phyloP scores from a whole-genome alignment of 1,140 invertebrate genomes.

The Caerostris extrusa region DNA sequence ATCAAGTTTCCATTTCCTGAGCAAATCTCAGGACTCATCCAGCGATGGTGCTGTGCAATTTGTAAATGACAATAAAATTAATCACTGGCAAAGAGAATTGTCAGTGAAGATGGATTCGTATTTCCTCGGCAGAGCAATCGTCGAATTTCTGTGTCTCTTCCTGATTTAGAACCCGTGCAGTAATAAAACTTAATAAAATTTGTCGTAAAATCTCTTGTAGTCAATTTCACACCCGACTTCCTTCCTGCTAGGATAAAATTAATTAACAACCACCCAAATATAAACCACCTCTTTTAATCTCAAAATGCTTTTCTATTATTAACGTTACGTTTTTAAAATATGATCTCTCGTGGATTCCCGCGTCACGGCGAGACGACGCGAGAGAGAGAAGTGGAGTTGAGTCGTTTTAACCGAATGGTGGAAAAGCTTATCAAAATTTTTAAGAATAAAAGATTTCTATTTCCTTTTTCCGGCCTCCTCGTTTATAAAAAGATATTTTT shows the following conservation, averaged over 20 bases:
- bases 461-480: slow-evolving; percentile 64
- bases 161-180: neutral
- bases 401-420: slow-evolving; percentile 1
- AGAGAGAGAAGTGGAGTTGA: slow-evolving; percentile 12
- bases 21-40: no score
- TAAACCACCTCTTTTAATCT: slow-evolving; percentile 64
- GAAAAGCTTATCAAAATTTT: slow-evolving; percentile 69
- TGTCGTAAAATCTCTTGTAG: slow-evolving; percentile 56
- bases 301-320: slow-evolving; percentile 53
- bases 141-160: slow-evolving; percentile 25
- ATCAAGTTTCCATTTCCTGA: neutral
- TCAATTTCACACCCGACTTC: slow-evolving; percentile 60
- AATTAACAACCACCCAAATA: slow-evolving; percentile 70
- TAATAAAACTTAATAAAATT: slow-evolving; percentile 60
- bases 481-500: slow-evolving; percentile 60
- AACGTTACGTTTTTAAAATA: slow-evolving; percentile 42
- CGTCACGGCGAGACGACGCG: neutral
- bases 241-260: slow-evolving; percentile 66
- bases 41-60: neutral
- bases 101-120: neutral
- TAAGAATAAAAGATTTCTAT: slow-evolving; percentile 76
- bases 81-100: neutral
- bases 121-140: neutral
- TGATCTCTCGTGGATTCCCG: slow-evolving; percentile 3
- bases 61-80: neutral